Evolutionary conservation across 2,888 invertebrate species (phyloP), one percentile per base, ranked within the genome.

Genomic region (Heliconius charithonia): DNA sequence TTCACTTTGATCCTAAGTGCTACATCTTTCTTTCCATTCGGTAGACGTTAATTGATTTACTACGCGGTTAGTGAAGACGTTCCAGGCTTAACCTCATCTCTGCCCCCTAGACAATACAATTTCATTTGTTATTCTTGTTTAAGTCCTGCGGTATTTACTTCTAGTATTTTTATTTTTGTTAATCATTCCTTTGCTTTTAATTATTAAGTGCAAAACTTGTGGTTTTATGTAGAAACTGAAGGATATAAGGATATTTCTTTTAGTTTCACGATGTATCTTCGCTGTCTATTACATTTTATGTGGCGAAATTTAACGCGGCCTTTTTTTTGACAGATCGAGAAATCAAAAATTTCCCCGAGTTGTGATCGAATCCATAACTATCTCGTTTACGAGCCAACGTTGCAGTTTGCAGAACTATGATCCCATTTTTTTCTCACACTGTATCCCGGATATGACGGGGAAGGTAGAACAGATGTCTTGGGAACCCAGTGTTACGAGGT

Each of bases 111-210:
- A 32, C 75, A 65, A 29, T 37, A 76, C 29, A 75, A 63, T 72
- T 70, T 76, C 73, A 78, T 78, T 78, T 81, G 75, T 75, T 81
- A 79, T 79, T 79, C 81, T 79, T 73, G 69, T 75, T 71, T 59
- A 73, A 66, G 22, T 63, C 65, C 69, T 29, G 16, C 59, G 45
- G 76, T 62, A 75, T 69, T 81, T 77, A 66, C 51, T 77, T 77
- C 12, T 7, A 59, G 66, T 72, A 65, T 77, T 77, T 75, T 79
- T 74, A 27, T 27, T 69, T 72, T 75, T 75, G 29, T 63, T 63
- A 41, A 27, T 29, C 22, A 32, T 63, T 51, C 9, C 4, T n/a
- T 63, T 56, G 19, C 51, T 71, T 45, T 62, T 74, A 29, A 74
- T 69, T 37, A 37, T 37, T 25, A 69, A 41, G 41, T 25, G n/a